phyloP scores from a whole-genome alignment of 2,797 vertebrate genomes.

The Allobates femoralis region DNA sequence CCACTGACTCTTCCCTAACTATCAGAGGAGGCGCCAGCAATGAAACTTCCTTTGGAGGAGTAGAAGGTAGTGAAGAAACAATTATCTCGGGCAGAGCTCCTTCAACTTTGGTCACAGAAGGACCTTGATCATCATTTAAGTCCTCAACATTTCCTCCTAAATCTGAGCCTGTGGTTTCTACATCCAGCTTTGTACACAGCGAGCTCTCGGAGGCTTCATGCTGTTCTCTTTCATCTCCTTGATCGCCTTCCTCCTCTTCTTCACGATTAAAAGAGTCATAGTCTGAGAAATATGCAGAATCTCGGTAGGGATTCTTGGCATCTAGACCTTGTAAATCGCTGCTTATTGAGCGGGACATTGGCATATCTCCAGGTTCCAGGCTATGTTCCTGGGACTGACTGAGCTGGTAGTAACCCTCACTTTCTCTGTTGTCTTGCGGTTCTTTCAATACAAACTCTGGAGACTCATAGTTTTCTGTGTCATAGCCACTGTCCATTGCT shows the following conservation, averaged over 20 bases:
- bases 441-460: constrained; percentile 94
- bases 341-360: constrained; percentile 68
- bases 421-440: constrained; percentile 81
- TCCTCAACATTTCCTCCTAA: not conserved
- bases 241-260: constrained; percentile 69
- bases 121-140: not conserved
- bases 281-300: constrained; percentile 97
- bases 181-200: not conserved
- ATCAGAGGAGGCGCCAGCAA: constrained; percentile 14
- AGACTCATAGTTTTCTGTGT: constrained; percentile 95
- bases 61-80: not conserved
- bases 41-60: not conserved
- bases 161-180: accelerated
- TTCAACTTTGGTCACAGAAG: accelerated
- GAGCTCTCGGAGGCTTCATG: constrained; percentile 50
- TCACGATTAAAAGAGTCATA: constrained; percentile 80
- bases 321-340: constrained; percentile 77
- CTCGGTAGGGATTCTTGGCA: constrained; percentile 87
- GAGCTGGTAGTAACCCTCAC: constrained; percentile 71
- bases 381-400: constrained; percentile 77
- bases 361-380: constrained; percentile 66
- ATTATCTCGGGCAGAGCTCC: not conserved
- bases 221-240: constrained; percentile 56
- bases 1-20: constrained; percentile 63
- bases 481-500: constrained; percentile 93